Evolutionary conservation across 1,140 invertebrate species (phyloP).

Genomic region (Musca vetustissima): DNA sequence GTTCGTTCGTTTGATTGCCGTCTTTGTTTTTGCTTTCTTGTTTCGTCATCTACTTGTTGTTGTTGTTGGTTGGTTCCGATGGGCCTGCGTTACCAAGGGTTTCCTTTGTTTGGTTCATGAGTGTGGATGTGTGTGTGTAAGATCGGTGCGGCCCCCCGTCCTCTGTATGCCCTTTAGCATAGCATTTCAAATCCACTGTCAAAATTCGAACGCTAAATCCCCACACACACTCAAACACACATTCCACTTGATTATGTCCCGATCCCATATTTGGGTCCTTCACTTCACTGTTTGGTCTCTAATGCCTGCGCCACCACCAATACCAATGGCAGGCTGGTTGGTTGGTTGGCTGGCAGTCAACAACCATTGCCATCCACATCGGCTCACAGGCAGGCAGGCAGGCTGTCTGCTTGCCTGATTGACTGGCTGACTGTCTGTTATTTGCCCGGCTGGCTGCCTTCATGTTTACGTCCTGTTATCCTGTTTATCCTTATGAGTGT

Average conservation of each 20-base stretch:
- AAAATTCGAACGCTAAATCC: too few relatives aligned
- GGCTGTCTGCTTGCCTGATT: not conserved
- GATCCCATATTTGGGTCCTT: not conserved
- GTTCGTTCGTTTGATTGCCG: constrained; percentile 19
- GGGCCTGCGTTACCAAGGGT: constrained; percentile 50
- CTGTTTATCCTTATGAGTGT: not conserved
- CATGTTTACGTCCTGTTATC: not conserved
- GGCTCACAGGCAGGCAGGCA: not conserved
- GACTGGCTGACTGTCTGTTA: not conserved
- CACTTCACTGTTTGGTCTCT: not conserved
- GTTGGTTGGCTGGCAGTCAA: too few relatives aligned
- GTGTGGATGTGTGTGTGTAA: not conserved
- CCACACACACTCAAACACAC: too few relatives aligned
- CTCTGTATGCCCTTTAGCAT: not conserved
- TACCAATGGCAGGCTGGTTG: too few relatives aligned
- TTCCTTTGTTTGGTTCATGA: constrained; percentile 46
- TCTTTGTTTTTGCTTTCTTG: constrained; percentile 21
- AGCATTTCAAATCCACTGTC: too few relatives aligned
- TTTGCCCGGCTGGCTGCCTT: not conserved
- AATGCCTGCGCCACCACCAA: too few relatives aligned
- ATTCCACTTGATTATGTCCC: not conserved
- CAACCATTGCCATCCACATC: too few relatives aligned
- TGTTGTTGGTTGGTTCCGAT: constrained; percentile 21
- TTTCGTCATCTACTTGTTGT: constrained; percentile 23
- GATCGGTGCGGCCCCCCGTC: not conserved